Conservation (phyloP, 2,113 vertebrate species). For the Sebastes fasciatus region DNA sequence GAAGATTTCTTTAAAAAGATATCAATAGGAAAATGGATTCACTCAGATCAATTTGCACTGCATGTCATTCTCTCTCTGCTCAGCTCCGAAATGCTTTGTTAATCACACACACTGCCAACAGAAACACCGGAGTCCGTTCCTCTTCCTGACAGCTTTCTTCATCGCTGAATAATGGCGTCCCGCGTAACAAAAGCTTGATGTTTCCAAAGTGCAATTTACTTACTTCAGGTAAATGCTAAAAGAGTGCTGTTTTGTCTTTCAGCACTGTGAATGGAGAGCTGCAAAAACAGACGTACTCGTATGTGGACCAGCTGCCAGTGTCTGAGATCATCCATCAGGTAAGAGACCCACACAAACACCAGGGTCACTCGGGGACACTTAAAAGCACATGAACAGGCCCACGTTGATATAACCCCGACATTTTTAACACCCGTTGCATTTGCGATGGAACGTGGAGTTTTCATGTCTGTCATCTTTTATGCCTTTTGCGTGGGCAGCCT, state of each 20-base stretch:
- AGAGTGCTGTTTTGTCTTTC: constrained; percentile 37
- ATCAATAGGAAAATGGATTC: constrained; percentile 15
- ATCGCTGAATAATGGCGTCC: constrained; percentile 33
- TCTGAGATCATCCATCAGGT: constrained; percentile 99
- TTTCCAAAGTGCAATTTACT: constrained; percentile 21
- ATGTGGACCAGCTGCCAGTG: constrained; percentile 95
- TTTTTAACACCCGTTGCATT: background rate
- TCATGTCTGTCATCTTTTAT: background rate
- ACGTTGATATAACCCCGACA: background rate
- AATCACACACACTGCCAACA: constrained; percentile 37
- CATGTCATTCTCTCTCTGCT: constrained; percentile 37
- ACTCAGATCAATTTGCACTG: constrained; percentile 53
- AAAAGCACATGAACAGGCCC: background rate
- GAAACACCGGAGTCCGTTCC: constrained; percentile 34
- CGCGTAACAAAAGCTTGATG: constrained; percentile 42
- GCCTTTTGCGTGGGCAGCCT: background rate
- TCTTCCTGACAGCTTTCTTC: constrained; percentile 46
- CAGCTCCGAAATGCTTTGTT: constrained; percentile 34
- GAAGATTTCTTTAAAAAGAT: constrained; percentile 4
- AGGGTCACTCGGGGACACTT: background rate
- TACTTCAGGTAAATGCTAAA: constrained; percentile 39
- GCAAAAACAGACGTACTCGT: constrained; percentile 81
- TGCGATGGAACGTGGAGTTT: background rate
- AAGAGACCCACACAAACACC: constrained; percentile 35
- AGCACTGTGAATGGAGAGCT: constrained; percentile 78